These are phyloP conservation scores for Sthenelais limicola DNA, from an alignment of 2,888 invertebrate species.

Conservation along the genomic window DNA sequence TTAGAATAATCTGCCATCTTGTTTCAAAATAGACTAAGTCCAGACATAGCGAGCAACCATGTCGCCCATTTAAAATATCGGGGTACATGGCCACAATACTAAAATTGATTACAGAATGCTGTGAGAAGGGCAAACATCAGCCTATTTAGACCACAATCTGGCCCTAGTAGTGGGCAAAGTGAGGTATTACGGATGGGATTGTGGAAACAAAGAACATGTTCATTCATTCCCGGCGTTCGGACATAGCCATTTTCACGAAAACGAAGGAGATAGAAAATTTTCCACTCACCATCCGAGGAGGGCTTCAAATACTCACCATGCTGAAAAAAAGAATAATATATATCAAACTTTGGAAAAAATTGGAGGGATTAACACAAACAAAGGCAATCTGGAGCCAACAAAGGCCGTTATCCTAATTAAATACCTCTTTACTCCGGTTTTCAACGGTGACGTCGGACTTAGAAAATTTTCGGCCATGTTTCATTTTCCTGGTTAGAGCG, in stretches of 20 bases:
- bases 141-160: too few relatives aligned
- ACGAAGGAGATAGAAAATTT: slow-evolving; percentile 9
- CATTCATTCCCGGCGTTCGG: slow-evolving; percentile 18
- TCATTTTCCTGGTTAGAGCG: slow-evolving; percentile 22
- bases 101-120: too few relatives aligned
- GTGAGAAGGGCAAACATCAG: too few relatives aligned
- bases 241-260: slow-evolving; percentile 43
- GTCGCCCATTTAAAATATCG: too few relatives aligned
- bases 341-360: not conserved
- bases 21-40: slow-evolving; percentile 28
- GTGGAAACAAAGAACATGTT: not conserved
- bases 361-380: not conserved
- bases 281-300: slow-evolving; percentile 23
- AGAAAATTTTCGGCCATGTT: slow-evolving; percentile 68
- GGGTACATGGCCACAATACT: too few relatives aligned
- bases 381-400: not conserved
- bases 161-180: too few relatives aligned
- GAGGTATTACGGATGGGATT: too few relatives aligned
- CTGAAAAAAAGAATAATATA: slow-evolving; percentile 1
- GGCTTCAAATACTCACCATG: not conserved
- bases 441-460: slow-evolving; percentile 55
- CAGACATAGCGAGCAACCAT: too few relatives aligned
- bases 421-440: slow-evolving; percentile 6
- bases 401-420: not conserved
- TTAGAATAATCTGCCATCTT: slow-evolving; percentile 31